Base-by-base conservation (phyloP, 2,113 vertebrate genomes). In the Orycteropus afer region DNA sequence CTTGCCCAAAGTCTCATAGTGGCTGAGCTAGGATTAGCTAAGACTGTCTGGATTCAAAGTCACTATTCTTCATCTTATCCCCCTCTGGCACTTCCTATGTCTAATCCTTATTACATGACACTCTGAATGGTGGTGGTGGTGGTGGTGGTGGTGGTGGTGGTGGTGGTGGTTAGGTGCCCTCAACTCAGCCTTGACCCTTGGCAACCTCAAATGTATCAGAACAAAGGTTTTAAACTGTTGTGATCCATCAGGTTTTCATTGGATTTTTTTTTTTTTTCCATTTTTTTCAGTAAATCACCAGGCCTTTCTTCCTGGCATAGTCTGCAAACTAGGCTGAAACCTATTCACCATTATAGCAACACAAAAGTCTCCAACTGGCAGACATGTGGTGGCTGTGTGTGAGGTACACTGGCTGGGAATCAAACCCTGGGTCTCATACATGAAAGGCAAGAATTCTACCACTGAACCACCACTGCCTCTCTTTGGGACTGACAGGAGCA, bases 71-170 rank as follows among this genome's bases (percentile, higher is more conserved):
- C 84, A n/a, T 81, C 61, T 42, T 4, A 3, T 29, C 1, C 4
- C 5, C 17, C 13, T 55, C 17, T 42, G 6, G 8, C 40, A 53
- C 8, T 40, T 76, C 11, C 5, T 71, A 0, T 67, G 9, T 13
- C 3, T 51, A 81, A 37, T 53, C 42, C 13, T 0, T 55, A n/a
- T 74, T 15, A 0, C 20, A 27, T 0, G 0, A 42, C 32, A 32
- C 76, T 37, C 40, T 53, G 29, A 29, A 71, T 65, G 32, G n/a
- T 69, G 34, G 69, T 37, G 69, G 69, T 71, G 20, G 29, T 25
- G 37, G 37, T 40, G 69, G 2, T 10, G 5, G 29, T 65, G 32
- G n/a, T 69, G 34, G 69, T 37, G 69, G 69, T 71, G 20, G 29
- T 25, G 37, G 37, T 40, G 69, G 2, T 10, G 5, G n/a, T 40